phyloP scores from a whole-genome alignment of 2,888 invertebrate species.

The Polyommatus icarus region DNA sequence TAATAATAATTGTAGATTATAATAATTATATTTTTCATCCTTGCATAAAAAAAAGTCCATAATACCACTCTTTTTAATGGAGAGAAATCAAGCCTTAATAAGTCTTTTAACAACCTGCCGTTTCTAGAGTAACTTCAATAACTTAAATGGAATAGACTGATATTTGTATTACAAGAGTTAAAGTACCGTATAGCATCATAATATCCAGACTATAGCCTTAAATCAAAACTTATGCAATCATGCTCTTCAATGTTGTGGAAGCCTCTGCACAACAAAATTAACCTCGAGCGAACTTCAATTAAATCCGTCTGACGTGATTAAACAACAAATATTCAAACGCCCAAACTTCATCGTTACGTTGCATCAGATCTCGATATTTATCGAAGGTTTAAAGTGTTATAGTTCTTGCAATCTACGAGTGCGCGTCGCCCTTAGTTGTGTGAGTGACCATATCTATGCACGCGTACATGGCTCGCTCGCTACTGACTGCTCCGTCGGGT shows the following conservation, averaged over 20 bases:
- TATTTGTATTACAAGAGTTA: neutral
- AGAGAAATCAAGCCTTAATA: neutral
- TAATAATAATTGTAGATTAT: no score
- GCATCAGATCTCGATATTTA: neutral
- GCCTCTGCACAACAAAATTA: conserved; percentile 13
- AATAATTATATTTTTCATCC: no score
- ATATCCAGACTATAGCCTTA: neutral
- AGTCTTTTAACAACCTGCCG: neutral
- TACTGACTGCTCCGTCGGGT: no score
- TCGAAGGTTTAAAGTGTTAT: neutral
- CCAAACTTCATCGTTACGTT: neutral
- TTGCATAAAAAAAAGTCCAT: neutral
- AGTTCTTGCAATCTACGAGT: no score
- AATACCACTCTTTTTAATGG: neutral
- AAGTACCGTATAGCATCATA: neutral
- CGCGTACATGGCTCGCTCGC: no score
- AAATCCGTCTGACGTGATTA: conserved; percentile 10
- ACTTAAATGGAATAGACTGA: neutral
- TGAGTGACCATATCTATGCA: no score
- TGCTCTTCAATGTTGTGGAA: conserved; percentile 22
- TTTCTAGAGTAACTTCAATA: neutral
- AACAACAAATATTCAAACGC: conserved; percentile 20
- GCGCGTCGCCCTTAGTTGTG: no score
- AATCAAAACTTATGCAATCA: conserved; percentile 24
- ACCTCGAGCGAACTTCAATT: conserved; percentile 22